Percentiles rank a stretch among this genome's conserved stretches.
phyloP scores from a whole-genome alignment of 2,888 invertebrate genomes.

The Yponomeuta cagnagella region DNA sequence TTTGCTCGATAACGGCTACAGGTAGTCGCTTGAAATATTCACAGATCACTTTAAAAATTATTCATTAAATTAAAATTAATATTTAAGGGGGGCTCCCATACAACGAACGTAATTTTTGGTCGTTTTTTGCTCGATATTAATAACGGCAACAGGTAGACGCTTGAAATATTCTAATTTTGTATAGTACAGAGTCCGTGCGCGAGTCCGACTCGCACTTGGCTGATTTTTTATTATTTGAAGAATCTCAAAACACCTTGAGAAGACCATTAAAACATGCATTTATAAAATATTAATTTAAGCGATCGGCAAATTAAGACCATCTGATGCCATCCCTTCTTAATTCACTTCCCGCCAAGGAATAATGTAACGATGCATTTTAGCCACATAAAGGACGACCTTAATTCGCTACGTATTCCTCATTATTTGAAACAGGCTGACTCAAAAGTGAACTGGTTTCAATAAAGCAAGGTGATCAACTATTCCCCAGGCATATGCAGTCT shows the following conservation, averaged over 20 bases:
- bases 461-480: slow-evolving; percentile 40
- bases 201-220: too few relatives aligned
- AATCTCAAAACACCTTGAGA: background rate
- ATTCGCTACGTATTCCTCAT: background rate
- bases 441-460: slow-evolving; percentile 44
- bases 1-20: too few relatives aligned
- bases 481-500: slow-evolving; percentile 3
- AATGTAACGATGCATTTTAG: background rate
- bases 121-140: too few relatives aligned
- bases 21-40: too few relatives aligned
- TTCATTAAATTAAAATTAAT: too few relatives aligned
- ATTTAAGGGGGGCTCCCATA: too few relatives aligned
- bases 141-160: too few relatives aligned
- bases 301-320: background rate
- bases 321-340: background rate
- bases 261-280: background rate
- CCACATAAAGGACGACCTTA: slow-evolving; percentile 3
- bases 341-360: background rate
- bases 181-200: too few relatives aligned
- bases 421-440: slow-evolving; percentile 28
- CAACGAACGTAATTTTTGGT: too few relatives aligned
- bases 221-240: background rate
- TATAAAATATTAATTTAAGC: background rate
- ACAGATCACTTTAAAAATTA: too few relatives aligned
- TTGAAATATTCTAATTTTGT: too few relatives aligned